A percentile compares a stretch with the other conserved stretches of the same genome.
These are phyloP conservation scores for Tichodroma muraria DNA, from an alignment of 2,113 vertebrate genomes.

Conservation along the genomic window DNA sequence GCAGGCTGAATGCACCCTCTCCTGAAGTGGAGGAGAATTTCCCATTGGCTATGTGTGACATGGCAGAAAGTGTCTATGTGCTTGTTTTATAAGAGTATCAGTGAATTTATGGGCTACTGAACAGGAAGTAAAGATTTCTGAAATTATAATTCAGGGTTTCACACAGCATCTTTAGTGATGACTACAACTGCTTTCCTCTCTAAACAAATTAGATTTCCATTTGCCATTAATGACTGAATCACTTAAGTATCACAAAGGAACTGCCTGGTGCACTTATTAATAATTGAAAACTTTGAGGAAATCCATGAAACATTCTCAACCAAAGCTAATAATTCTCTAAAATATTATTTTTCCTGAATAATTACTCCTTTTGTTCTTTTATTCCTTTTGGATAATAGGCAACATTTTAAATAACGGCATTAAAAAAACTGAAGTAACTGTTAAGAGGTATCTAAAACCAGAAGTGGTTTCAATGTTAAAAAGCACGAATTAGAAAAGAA, in stretches of 20 bases:
- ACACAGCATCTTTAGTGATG: not conserved
- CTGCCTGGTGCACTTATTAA: not conserved
- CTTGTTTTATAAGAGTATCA: not conserved
- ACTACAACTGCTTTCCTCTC: not conserved
- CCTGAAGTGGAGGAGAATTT: not conserved
- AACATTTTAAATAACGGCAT: not conserved
- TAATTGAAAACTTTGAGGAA: constrained; percentile 38
- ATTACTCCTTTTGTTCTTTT: not conserved
- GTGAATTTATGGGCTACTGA: not conserved
- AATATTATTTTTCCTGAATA: not conserved
- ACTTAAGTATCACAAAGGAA: constrained; percentile 18
- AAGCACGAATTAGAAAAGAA: not conserved
- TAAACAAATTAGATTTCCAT: constrained; percentile 25
- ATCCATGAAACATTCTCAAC: not conserved
- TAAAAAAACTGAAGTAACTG: not conserved
- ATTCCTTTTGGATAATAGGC: not conserved
- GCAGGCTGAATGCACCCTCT: not conserved
- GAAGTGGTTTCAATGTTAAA: not conserved
- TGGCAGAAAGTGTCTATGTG: not conserved
- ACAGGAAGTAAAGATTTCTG: not conserved
- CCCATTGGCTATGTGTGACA: not conserved
- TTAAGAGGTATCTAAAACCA: not conserved
- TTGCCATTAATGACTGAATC: constrained; percentile 32
- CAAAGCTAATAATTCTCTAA: not conserved
- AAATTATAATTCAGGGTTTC: not conserved